These are phyloP conservation scores for Carassius auratus DNA, from an alignment of 2,113 vertebrate genomes.

Conservation along the genomic window DNA sequence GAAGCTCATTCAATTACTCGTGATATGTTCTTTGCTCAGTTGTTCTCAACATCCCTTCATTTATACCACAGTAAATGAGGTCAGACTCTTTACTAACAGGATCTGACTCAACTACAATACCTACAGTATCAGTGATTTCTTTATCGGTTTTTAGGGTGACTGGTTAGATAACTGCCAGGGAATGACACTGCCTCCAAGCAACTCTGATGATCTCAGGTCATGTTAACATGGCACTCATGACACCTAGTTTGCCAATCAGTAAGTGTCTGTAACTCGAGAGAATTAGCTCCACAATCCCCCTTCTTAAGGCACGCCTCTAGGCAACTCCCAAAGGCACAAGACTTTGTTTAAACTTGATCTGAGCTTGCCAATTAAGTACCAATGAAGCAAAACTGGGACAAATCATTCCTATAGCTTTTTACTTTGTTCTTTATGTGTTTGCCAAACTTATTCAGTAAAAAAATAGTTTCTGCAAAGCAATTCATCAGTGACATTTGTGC, in stretches of 20 bases:
- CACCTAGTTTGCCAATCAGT: constrained; percentile 23
- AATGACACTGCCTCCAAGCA: constrained; percentile 31
- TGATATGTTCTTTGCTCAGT: constrained; percentile 4
- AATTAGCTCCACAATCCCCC: not conserved
- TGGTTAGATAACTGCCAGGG: constrained; percentile 27
- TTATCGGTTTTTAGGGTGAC: constrained; percentile 54
- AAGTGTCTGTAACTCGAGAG: constrained; percentile 34
- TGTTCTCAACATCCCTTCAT: constrained; percentile 61
- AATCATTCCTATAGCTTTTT: not conserved
- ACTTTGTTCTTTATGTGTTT: constrained; percentile 26
- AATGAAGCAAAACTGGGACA: not conserved
- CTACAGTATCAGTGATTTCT: constrained; percentile 40
- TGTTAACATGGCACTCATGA: constrained; percentile 41
- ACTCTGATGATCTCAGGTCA: constrained; percentile 52
- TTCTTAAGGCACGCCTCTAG: constrained; percentile 14
- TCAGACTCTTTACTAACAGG: constrained; percentile 56
- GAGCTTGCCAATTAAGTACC: not conserved
- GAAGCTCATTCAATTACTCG: not conserved
- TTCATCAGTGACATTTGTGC: not conserved
- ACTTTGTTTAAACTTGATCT: not conserved
- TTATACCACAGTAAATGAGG: constrained; percentile 62
- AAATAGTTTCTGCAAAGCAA: not conserved
- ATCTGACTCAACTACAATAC: not conserved
- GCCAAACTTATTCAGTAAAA: not conserved
- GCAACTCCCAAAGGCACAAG: not conserved